Conservation (phyloP, 1,140 invertebrate genomes). For the Tachypleus tridentatus region DNA sequence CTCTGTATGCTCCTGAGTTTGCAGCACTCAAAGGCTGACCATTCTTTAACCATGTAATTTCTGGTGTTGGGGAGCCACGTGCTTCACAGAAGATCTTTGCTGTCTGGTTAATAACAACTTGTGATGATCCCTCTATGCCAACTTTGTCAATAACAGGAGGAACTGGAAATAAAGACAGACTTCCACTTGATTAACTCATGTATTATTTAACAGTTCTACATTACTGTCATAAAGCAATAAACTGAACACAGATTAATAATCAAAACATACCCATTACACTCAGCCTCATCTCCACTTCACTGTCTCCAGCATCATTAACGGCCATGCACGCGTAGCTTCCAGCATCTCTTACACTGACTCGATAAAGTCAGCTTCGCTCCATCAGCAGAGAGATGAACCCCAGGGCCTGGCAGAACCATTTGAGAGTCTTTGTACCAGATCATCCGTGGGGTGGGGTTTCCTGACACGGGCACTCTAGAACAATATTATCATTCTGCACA, state of each 20-base stretch:
- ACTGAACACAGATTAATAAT: background rate
- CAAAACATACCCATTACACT: background rate
- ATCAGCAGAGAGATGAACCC: conserved; percentile 26
- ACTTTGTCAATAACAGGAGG: conserved; percentile 12
- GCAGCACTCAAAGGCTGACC: conserved; percentile 38
- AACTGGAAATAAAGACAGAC: conserved; percentile 6
- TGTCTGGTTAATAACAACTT: conserved; percentile 10
- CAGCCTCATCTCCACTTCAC: conserved; percentile 9
- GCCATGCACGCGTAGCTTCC: conserved; percentile 35
- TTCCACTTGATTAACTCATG: no score
- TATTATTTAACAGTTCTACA: no score
- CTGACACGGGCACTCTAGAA: conserved; percentile 29
- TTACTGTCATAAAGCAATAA: no score
- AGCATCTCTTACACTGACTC: conserved; percentile 25
- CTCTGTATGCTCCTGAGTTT: conserved; percentile 8
- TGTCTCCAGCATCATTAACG: conserved; percentile 32
- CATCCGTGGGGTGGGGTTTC: conserved; percentile 33
- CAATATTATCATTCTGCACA: conserved; percentile 9
- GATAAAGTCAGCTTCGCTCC: conserved; percentile 29
- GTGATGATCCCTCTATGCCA: background rate
- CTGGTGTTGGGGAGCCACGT: conserved; percentile 56
- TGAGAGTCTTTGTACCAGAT: conserved; percentile 32
- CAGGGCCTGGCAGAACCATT: conserved; percentile 16
- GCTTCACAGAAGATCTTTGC: conserved; percentile 14
- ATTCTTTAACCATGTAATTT: conserved; percentile 66